Base-by-base conservation (phyloP, 2,888 invertebrate species). In the Polymixis lichenea region DNA sequence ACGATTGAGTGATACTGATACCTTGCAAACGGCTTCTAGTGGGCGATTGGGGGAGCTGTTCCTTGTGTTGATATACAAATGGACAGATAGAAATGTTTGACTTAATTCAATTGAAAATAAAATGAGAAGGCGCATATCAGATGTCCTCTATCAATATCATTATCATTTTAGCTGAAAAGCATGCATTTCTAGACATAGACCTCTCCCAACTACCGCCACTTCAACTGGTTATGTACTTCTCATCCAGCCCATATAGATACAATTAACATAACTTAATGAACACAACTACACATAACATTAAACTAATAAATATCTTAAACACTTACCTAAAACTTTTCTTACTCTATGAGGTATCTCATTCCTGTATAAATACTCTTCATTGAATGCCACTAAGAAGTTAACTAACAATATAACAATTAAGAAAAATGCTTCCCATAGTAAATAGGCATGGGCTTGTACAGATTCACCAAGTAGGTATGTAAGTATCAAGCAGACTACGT, bases 311-410 rank as follows among this genome's bases (percentile, higher is more conserved):
- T 43, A 53, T 43, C 3, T 61, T 55, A n/a, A n/a, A 60, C 22
- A 91, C 94, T 93, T 86, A 97, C 97, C 95, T 88, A 96, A 89
- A 60, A 96, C 96, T 90, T 96, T 95, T 60, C 89, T 92, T 72
- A 96, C 94, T 91, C 97, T 94, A 88, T 95, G 95, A 78, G 97
- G 96, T 90, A 97, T 96, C 94, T 97, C 97, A 89, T 97, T 95
- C 85, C 93, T 93, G 77, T 95, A 94, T 83, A 95, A 91, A 87
- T 95, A 95, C 86, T 96, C 95, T 90, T 97, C 97, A 90, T 96
- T 96, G 76, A 94, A 94, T 58, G 96, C 95, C 83, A 97, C 91
- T 68, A 95, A 82, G 84, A 96, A 95, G 86, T 97, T 97, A 72
- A 95, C 88, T 60, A 95, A 86, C 78, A 96, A 88, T 89, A 96